phyloP scores from a whole-genome alignment of 2,113 vertebrate genomes.

The Myiozetetes cayanensis region DNA sequence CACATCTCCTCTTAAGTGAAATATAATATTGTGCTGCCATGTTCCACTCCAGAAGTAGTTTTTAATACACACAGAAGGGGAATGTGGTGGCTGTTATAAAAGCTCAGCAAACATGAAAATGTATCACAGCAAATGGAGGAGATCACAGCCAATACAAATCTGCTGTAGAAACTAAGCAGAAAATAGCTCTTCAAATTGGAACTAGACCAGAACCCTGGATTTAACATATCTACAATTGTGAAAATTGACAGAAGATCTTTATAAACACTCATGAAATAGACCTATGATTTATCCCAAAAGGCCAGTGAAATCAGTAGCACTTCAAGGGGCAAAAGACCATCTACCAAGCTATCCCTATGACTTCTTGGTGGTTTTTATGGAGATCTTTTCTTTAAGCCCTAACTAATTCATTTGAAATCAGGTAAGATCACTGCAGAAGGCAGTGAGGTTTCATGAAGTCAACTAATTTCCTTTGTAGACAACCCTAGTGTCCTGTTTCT shows the following conservation, averaged over 20 bases:
- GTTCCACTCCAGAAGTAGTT: slow-evolving; percentile 47
- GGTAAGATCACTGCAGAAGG: not conserved
- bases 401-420: not conserved
- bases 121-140: slow-evolving; percentile 52
- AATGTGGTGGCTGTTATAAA: slow-evolving; percentile 51
- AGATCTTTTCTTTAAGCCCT: not conserved
- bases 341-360: not conserved
- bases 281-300: not conserved
- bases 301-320: not conserved
- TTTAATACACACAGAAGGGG: slow-evolving; percentile 53
- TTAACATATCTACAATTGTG: slow-evolving; percentile 5
- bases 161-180: slow-evolving; percentile 46
- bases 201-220: slow-evolving; percentile 16
- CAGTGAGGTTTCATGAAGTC: not conserved
- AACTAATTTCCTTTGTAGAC: not conserved
- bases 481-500: not conserved
- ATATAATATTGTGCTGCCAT: slow-evolving; percentile 29
- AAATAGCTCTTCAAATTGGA: slow-evolving; percentile 50
- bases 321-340: not conserved
- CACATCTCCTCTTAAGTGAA: not conserved
- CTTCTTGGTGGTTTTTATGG: not conserved
- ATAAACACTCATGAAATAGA: not conserved
- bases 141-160: slow-evolving; percentile 53
- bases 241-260: slow-evolving; percentile 51
- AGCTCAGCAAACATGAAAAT: slow-evolving; percentile 55